phyloP scores from a whole-genome alignment of 2,113 vertebrate species.

The Himantopus leucocephalus region DNA sequence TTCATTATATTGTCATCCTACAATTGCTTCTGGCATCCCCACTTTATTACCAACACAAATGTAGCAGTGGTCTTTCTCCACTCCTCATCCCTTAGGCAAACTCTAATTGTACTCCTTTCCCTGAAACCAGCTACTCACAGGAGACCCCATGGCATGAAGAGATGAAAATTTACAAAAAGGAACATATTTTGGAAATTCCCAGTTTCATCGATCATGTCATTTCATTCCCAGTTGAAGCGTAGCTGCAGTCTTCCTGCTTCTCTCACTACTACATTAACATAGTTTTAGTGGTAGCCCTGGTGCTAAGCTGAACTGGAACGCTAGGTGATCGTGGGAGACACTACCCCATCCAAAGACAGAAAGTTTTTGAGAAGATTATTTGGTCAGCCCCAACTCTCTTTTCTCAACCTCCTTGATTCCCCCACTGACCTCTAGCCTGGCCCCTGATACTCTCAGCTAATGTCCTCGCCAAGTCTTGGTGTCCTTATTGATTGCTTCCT shows the following conservation, averaged over 20 bases:
- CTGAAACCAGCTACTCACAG: background rate
- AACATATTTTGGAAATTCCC: background rate
- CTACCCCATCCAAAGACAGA: background rate
- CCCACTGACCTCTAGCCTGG: background rate
- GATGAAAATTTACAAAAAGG: background rate
- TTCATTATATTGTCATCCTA: background rate
- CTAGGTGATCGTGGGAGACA: background rate
- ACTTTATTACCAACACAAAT: background rate
- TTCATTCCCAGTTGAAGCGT: background rate
- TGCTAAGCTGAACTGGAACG: background rate
- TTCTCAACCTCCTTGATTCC: too few species aligned
- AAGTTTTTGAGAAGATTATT: background rate
- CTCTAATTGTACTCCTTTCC: background rate
- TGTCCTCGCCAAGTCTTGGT: background rate
- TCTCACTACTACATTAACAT: background rate
- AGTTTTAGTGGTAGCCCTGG: background rate
- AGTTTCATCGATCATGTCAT: background rate
- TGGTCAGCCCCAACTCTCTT: background rate
- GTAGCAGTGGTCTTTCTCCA: background rate
- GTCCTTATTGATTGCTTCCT: background rate
- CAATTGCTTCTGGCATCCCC: background rate
- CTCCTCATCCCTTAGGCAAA: background rate
- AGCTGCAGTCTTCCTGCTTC: background rate
- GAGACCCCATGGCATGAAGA: too few species aligned
- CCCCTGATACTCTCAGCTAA: background rate